Percentiles rank a stretch among this genome's conserved stretches.
phyloP scores from a whole-genome alignment of 2,888 invertebrate genomes.

The Lacanobia wlatinum region DNA sequence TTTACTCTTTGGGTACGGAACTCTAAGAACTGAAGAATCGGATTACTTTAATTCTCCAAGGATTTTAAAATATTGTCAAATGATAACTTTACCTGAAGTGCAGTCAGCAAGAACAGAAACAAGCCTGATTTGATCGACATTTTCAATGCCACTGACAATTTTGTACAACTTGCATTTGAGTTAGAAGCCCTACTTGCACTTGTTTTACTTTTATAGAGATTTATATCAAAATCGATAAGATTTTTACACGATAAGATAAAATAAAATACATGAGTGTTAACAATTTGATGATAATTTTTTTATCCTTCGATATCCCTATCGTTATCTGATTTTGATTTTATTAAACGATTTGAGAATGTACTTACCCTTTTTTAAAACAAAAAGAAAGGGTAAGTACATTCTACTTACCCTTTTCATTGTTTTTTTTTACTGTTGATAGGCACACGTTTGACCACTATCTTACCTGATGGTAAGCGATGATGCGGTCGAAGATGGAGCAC shows the following conservation, averaged over 20 bases:
- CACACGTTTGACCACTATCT: too few species aligned
- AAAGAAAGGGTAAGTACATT: too few species aligned
- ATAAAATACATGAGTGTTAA: background rate
- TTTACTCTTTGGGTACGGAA: too few species aligned
- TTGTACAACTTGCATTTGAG: background rate
- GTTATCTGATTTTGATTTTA: background rate
- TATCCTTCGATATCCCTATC: background rate
- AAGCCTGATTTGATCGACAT: conserved; percentile 5
- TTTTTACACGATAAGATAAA: background rate
- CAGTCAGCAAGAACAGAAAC: conserved; percentile 12
- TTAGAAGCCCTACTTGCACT: background rate
- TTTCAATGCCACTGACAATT: background rate
- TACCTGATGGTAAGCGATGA: too few species aligned
- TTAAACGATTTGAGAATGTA: background rate
- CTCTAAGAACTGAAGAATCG: too few species aligned
- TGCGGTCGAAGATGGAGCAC: too few species aligned
- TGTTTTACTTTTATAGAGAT: background rate
- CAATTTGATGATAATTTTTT: background rate
- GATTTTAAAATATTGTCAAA: background rate
- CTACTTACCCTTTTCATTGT: background rate
- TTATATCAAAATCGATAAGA: background rate
- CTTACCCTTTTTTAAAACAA: background rate
- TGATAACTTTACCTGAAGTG: conserved; percentile 21
- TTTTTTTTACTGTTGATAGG: too few species aligned
- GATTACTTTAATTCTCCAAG: background rate